Evolutionary conservation across 2,797 vertebrate species (phyloP).

Genomic region (Notolabrus celidotus): DNA sequence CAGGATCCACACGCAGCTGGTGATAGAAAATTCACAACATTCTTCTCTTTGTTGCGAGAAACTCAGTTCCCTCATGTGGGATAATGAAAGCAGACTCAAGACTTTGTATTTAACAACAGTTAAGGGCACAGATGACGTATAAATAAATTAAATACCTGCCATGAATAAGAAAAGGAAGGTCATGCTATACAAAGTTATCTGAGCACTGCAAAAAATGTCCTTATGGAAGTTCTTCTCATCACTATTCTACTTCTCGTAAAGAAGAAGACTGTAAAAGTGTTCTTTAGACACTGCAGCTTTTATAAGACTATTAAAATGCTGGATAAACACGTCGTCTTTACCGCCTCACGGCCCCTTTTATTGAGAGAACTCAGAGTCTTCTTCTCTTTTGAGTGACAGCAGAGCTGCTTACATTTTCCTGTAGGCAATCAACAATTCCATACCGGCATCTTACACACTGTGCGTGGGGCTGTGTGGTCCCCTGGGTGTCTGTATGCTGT

Average conservation of each 20-base stretch:
- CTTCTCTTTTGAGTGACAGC: slow-evolving; percentile 27
- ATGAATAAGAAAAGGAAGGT: slow-evolving; percentile 8
- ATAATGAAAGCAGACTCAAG: background rate
- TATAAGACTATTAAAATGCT: slow-evolving; percentile 12
- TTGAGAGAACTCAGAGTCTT: background rate
- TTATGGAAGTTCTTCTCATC: background rate
- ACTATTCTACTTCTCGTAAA: background rate
- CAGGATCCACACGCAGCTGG: slow-evolving; percentile 18
- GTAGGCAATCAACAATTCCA: slow-evolving; percentile 31
- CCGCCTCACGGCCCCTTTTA: slow-evolving; percentile 17
- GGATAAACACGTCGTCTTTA: slow-evolving; percentile 3
- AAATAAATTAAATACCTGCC: slow-evolving; percentile 3
- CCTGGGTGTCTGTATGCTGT: slow-evolving; percentile 56
- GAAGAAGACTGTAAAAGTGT: background rate
- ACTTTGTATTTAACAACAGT: background rate
- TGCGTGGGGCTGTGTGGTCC: background rate
- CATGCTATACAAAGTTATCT: background rate
- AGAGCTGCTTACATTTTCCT: slow-evolving; percentile 19
- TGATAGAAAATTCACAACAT: slow-evolving; percentile 22
- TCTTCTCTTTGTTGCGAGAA: background rate
- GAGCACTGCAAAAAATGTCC: background rate
- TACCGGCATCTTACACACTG: slow-evolving; percentile 14
- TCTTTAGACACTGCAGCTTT: slow-evolving; percentile 2
- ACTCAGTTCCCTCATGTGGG: too few relatives aligned
- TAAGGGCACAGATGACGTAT: background rate